Evolutionary conservation across 1,140 invertebrate species (phyloP).

Genomic region (Diorhabda elongata): DNA sequence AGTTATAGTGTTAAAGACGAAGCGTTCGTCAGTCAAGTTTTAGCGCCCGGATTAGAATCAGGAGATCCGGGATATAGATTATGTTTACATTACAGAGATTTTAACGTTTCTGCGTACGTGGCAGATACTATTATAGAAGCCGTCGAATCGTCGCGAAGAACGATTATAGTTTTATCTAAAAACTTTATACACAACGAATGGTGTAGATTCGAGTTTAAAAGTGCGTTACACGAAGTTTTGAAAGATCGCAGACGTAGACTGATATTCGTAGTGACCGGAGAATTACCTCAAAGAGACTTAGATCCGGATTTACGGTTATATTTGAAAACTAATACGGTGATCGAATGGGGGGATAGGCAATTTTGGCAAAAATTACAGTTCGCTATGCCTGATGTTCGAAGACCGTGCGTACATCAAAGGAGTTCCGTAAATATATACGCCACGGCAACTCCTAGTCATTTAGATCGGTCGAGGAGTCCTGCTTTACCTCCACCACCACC

Average conservation of each 20-base stretch:
- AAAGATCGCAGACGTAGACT: slow-evolving; percentile 76
- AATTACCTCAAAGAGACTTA: slow-evolving; percentile 77
- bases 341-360: slow-evolving; percentile 87
- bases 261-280: slow-evolving; percentile 81
- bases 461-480: slow-evolving; percentile 58
- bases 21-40: slow-evolving; percentile 78
- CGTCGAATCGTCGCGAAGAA: slow-evolving; percentile 82
- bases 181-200: slow-evolving; percentile 93
- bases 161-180: slow-evolving; percentile 85
- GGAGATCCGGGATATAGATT: slow-evolving; percentile 70
- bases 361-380: slow-evolving; percentile 94
- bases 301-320: slow-evolving; percentile 85
- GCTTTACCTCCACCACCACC: slow-evolving; percentile 60
- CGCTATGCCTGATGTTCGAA: slow-evolving; percentile 76
- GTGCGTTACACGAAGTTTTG: slow-evolving; percentile 84
- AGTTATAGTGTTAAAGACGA: slow-evolving; percentile 89
- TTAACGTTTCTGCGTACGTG: slow-evolving; percentile 77
- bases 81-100: slow-evolving; percentile 81
- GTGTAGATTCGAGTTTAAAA: slow-evolving; percentile 90
- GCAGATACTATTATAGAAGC: slow-evolving; percentile 87
- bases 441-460: slow-evolving; percentile 39
- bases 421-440: slow-evolving; percentile 64
- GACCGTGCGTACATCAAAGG: slow-evolving; percentile 56
- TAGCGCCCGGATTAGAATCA: slow-evolving; percentile 78
- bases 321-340: slow-evolving; percentile 83